Evolutionary conservation across 2,113 vertebrate genomes (phyloP).

Genomic region (Cardinalis cardinalis): DNA sequence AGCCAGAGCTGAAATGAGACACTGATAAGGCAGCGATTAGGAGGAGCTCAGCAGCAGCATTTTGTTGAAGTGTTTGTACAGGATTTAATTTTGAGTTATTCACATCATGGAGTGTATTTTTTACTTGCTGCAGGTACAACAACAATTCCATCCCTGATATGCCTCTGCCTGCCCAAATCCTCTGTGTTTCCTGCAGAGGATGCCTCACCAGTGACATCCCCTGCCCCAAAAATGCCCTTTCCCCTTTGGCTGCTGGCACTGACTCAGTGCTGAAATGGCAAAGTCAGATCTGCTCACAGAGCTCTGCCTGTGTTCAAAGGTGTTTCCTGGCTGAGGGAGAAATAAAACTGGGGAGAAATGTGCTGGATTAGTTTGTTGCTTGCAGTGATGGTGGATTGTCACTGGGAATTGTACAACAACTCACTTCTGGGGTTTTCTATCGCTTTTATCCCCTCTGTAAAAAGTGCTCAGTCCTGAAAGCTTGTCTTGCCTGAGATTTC

Average conservation of each 20-base stretch:
- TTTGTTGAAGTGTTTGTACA: neutral
- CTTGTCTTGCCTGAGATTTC: fast-evolving
- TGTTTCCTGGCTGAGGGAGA: neutral
- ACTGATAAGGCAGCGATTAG: neutral
- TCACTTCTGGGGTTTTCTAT: neutral
- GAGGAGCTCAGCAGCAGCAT: neutral
- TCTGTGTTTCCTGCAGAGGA: neutral
- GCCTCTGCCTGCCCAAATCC: neutral
- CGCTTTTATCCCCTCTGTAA: neutral
- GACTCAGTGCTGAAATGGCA: neutral
- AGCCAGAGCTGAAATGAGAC: neutral
- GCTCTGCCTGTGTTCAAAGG: neutral
- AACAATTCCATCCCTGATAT: neutral
- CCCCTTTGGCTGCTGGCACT: neutral
- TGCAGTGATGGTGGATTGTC: neutral
- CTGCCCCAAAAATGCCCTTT: conserved; percentile 22
- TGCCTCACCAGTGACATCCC: neutral
- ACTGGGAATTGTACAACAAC: neutral
- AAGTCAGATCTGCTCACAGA: neutral
- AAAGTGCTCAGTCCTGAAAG: neutral
- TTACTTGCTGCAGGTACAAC: neutral
- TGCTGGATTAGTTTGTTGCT: neutral
- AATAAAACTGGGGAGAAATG: neutral
- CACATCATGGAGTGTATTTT: neutral
- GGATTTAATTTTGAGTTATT: neutral